These are phyloP conservation scores for Rhinella marina DNA, from an alignment of 2,797 vertebrate species.

Conservation along the genomic window DNA sequence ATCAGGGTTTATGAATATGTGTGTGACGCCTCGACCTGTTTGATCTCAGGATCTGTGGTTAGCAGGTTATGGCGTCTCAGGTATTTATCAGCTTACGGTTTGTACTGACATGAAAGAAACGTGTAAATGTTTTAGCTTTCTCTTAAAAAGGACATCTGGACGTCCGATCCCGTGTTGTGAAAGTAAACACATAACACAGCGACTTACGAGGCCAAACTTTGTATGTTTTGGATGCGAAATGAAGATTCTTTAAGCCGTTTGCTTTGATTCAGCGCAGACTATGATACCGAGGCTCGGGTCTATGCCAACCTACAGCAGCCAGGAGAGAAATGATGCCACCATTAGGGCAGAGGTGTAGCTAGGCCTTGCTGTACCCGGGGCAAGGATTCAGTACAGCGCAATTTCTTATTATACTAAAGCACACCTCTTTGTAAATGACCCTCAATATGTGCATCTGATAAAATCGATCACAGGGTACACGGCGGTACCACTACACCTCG, in stretches of 20 bases:
- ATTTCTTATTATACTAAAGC: no score
- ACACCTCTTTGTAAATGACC: no score
- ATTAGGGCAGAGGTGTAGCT: no score
- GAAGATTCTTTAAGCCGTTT: background rate
- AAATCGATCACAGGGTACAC: no score
- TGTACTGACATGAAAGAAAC: background rate
- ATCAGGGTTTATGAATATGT: background rate
- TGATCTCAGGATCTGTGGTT: conserved; percentile 36
- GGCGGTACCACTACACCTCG: no score
- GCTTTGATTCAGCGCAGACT: background rate
- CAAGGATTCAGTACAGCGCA: no score
- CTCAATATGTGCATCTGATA: no score
- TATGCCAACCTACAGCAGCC: no score
- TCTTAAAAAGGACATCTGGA: background rate
- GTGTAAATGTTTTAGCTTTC: background rate
- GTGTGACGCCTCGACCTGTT: background rate
- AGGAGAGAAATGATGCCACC: no score
- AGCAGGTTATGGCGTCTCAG: background rate
- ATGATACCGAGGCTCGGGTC: background rate
- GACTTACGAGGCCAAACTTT: background rate
- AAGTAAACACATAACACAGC: background rate
- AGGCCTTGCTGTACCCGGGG: no score
- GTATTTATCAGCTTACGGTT: conserved; percentile 1
- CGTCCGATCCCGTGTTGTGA: background rate
- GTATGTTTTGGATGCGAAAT: background rate